These are phyloP conservation scores for Ichneumoninae sp. DNA, from an alignment of 2,888 invertebrate genomes.

Conservation along the genomic window DNA sequence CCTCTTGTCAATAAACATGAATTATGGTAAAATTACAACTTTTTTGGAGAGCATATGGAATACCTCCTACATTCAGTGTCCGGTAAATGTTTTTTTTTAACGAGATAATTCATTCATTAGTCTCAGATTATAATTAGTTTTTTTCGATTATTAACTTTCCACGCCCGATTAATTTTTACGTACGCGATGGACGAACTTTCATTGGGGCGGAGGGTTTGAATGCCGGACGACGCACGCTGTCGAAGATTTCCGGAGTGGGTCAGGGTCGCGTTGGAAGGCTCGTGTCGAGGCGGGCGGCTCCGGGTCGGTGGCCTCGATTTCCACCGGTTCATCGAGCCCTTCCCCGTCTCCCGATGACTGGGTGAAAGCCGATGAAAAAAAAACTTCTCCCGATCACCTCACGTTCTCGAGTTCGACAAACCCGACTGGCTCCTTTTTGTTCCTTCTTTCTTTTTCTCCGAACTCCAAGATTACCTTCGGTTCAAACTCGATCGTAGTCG, in stretches of 20 bases:
- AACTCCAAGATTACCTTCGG: slow-evolving; percentile 4
- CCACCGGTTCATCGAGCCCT: slow-evolving; percentile 73
- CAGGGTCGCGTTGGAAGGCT: slow-evolving; percentile 75
- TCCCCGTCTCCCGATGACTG: slow-evolving; percentile 40
- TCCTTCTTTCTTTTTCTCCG: slow-evolving; percentile 15
- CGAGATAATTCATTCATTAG: background rate
- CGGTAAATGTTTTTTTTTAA: background rate
- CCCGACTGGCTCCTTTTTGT: slow-evolving; percentile 26
- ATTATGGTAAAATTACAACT: too few relatives aligned
- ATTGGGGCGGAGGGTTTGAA: slow-evolving; percentile 3
- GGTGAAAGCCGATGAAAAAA: slow-evolving; percentile 76
- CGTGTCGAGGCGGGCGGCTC: slow-evolving; percentile 63
- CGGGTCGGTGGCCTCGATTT: slow-evolving; percentile 79
- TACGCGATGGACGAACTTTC: slow-evolving; percentile 29
- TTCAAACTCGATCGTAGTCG: slow-evolving; percentile 51
- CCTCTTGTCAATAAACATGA: too few relatives aligned
- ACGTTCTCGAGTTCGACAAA: slow-evolving; percentile 39
- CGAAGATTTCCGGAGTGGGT: slow-evolving; percentile 74
- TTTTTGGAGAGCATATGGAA: too few relatives aligned
- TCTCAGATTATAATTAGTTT: background rate
- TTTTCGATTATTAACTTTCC: background rate
- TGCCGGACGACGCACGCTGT: slow-evolving; percentile 1
- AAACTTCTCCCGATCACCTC: slow-evolving; percentile 48
- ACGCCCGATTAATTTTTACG: slow-evolving; percentile 6
- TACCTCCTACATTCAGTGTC: background rate